Evolutionary conservation across 2,113 vertebrate genomes (phyloP).

Genomic region (Ptyas mucosa): DNA sequence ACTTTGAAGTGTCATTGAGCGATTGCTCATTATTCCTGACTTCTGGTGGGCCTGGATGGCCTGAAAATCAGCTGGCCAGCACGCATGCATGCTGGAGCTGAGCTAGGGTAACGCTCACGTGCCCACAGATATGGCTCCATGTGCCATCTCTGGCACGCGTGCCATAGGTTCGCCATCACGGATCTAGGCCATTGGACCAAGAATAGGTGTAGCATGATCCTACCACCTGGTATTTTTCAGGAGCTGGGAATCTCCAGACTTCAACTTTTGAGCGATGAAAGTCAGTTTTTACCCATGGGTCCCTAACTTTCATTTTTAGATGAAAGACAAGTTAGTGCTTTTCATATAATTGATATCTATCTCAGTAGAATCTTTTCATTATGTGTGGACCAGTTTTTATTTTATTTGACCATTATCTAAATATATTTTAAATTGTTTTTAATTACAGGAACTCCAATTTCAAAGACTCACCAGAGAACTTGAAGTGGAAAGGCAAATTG

Average conservation of each 20-base stretch:
- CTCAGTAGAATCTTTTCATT: slow-evolving; percentile 11
- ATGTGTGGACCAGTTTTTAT: slow-evolving; percentile 24
- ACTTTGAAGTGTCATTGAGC: not conserved
- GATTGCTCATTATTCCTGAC: no score
- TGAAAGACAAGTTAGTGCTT: not conserved
- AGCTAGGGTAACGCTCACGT: no score
- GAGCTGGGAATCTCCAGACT: not conserved
- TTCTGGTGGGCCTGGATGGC: no score
- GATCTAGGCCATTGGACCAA: not conserved
- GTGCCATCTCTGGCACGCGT: no score
- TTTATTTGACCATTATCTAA: slow-evolving; percentile 43
- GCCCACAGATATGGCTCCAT: no score
- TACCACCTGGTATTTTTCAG: not conserved
- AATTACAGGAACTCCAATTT: slow-evolving; percentile 96
- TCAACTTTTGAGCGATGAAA: not conserved
- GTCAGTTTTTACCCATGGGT: not conserved
- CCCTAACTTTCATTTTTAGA: not conserved
- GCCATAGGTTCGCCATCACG: no score
- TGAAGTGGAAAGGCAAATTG: slow-evolving; percentile 99
- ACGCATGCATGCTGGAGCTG: no score
- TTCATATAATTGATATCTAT: not conserved
- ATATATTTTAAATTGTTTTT: slow-evolving; percentile 59
- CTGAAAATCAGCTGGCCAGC: no score
- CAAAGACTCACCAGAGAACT: slow-evolving; percentile 98
- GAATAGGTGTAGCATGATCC: not conserved